Percentiles rank a stretch among this genome's conserved stretches.
Conservation (phyloP, 30 jellyfish, hydroid and myxozoan genomes). For the Turritopsis rubra region DNA sequence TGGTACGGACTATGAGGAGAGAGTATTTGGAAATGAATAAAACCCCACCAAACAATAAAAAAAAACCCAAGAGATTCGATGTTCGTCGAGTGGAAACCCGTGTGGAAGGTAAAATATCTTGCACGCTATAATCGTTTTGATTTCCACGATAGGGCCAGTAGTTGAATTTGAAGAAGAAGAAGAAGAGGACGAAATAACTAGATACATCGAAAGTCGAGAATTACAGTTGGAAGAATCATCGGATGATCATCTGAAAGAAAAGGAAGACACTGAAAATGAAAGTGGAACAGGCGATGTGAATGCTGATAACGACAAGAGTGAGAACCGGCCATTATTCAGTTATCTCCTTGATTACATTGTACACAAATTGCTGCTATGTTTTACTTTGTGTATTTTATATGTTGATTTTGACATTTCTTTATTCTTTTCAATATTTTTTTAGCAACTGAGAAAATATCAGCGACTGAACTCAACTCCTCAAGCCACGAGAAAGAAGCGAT, state of each 20-base stretch:
- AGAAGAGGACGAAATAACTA: background rate
- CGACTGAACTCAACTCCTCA: background rate
- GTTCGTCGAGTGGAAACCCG: too few relatives aligned
- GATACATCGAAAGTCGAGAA: background rate
- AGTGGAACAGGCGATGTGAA: background rate
- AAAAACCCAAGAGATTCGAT: too few relatives aligned
- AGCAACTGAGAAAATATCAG: background rate
- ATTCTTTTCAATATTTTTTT: background rate
- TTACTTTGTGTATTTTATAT: too few relatives aligned
- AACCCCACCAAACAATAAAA: too few relatives aligned
- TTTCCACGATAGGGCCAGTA: slow-evolving; percentile 99
- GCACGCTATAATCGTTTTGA: background rate
- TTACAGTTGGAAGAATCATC: background rate
- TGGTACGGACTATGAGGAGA: too few relatives aligned
- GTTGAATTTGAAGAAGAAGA: slow-evolving; percentile 51
- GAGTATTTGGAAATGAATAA: too few relatives aligned
- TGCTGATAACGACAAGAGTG: background rate
- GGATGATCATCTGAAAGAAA: background rate
- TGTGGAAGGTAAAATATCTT: background rate
- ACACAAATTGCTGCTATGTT: too few relatives aligned
- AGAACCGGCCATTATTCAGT: background rate
- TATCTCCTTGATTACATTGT: background rate
- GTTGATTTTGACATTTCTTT: background rate
- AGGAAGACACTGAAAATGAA: background rate
- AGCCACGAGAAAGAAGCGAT: background rate